Evolutionary conservation across 2,797 vertebrate genomes (phyloP).

Genomic region (Triplophysa bombifrons): DNA sequence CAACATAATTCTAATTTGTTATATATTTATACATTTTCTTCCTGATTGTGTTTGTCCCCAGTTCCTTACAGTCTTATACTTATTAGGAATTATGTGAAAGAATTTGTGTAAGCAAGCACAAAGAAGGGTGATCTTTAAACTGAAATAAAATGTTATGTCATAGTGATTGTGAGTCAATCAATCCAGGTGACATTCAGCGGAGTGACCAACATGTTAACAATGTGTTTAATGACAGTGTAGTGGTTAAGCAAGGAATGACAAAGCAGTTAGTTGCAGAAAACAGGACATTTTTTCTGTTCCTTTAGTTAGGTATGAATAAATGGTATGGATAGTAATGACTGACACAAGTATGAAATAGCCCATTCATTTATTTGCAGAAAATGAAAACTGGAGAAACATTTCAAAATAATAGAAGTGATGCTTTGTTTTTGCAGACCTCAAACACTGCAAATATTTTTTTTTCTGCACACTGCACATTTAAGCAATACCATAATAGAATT

Average conservation of each 20-base stretch:
- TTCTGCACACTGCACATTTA: too few species aligned
- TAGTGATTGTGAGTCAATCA: neutral
- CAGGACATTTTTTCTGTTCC: too few species aligned
- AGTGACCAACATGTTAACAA: neutral
- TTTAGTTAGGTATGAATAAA: too few species aligned
- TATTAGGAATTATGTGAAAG: slow-evolving; percentile 7
- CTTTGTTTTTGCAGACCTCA: too few species aligned
- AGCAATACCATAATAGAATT: too few species aligned
- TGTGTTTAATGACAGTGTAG: neutral
- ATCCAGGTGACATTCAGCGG: neutral
- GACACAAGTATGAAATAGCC: too few species aligned
- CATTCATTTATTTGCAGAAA: too few species aligned
- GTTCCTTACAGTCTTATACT: neutral
- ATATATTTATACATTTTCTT: neutral
- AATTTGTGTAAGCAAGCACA: slow-evolving; percentile 19
- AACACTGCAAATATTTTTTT: too few species aligned
- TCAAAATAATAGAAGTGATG: too few species aligned
- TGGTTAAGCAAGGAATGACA: slow-evolving; percentile 16
- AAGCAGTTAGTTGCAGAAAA: slow-evolving; percentile 25
- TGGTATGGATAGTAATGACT: too few species aligned
- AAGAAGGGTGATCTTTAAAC: neutral
- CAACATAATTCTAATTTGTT: neutral
- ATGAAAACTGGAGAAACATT: too few species aligned
- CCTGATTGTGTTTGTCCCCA: slow-evolving; percentile 3
- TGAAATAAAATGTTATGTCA: neutral